Conservation (phyloP, 2,113 vertebrate species). For the Elachura formosa region DNA sequence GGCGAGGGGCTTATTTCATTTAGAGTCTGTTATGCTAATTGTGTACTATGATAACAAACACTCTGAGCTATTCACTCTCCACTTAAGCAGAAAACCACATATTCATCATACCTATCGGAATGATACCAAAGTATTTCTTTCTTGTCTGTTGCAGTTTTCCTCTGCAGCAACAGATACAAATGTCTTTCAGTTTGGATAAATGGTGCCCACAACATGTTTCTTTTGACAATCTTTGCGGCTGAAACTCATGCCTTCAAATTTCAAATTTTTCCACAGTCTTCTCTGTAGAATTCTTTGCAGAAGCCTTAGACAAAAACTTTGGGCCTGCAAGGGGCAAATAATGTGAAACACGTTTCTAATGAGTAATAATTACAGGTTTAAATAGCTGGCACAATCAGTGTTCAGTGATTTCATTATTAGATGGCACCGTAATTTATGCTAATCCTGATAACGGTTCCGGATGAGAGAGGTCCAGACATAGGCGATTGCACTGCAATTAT, state of each 20-base stretch:
- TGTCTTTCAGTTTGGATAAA: not conserved
- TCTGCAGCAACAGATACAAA: not conserved
- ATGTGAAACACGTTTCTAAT: conserved; percentile 73
- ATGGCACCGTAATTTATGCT: conserved; percentile 80
- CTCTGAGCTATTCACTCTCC: not conserved
- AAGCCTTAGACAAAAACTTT: conserved; percentile 62
- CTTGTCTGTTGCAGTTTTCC: not conserved
- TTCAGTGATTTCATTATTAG: conserved; percentile 80
- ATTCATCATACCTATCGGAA: not conserved
- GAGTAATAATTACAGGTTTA: conserved; percentile 80
- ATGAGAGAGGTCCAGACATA: conserved; percentile 77
- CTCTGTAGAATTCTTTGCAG: conserved; percentile 32
- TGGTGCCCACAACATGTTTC: not conserved
- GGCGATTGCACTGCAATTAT: conserved; percentile 76
- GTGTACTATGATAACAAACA: not conserved
- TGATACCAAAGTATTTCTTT: not conserved
- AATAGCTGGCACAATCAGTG: conserved; percentile 78
- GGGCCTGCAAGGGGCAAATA: conserved; percentile 73
- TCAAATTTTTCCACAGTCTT: not conserved
- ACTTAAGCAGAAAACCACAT: not conserved
- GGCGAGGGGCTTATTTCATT: not conserved
- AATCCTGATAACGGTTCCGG: conserved; percentile 79
- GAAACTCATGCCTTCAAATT: not conserved
- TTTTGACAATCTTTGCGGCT: not conserved
- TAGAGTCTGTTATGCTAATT: not conserved